A percentile compares a stretch with the other conserved stretches of the same genome.
phyloP scores from a whole-genome alignment of 2,888 invertebrate genomes.

The Perdita meconis region DNA sequence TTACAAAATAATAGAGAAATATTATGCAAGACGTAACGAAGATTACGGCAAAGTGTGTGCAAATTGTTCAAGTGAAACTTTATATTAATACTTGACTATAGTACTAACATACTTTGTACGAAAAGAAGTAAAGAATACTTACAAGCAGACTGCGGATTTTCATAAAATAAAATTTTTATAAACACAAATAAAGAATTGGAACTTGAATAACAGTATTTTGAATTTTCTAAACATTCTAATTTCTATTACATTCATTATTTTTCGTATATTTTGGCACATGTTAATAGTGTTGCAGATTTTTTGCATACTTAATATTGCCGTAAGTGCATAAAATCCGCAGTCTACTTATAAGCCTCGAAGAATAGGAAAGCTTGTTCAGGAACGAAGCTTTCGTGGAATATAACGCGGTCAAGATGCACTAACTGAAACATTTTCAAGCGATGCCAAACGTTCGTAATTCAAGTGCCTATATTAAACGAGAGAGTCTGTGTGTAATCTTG shows the following conservation, averaged over 20 bases:
- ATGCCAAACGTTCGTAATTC: constrained; percentile 26
- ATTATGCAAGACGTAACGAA: neutral
- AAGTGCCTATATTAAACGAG: constrained; percentile 42
- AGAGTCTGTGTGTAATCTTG: constrained; percentile 9
- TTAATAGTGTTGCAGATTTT: too few species aligned
- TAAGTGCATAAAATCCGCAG: too few species aligned
- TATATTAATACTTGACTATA: constrained; percentile 30
- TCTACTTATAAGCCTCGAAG: constrained; percentile 15
- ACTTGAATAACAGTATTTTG: too few species aligned
- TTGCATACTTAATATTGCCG: too few species aligned
- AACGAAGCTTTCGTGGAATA: constrained; percentile 6
- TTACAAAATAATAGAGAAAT: neutral
- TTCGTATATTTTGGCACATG: too few species aligned
- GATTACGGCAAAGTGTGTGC: neutral
- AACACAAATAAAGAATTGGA: too few species aligned
- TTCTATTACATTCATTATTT: too few species aligned
- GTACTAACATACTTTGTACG: constrained; percentile 29
- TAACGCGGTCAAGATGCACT: neutral
- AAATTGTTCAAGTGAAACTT: neutral
- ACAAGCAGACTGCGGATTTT: too few species aligned
- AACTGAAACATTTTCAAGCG: constrained; percentile 10
- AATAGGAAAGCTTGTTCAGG: neutral
- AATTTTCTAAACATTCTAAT: too few species aligned
- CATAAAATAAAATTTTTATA: too few species aligned
- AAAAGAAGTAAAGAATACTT: neutral